Conservation (phyloP, 2,888 invertebrate genomes). For the Acanthoscelides obtectus region DNA sequence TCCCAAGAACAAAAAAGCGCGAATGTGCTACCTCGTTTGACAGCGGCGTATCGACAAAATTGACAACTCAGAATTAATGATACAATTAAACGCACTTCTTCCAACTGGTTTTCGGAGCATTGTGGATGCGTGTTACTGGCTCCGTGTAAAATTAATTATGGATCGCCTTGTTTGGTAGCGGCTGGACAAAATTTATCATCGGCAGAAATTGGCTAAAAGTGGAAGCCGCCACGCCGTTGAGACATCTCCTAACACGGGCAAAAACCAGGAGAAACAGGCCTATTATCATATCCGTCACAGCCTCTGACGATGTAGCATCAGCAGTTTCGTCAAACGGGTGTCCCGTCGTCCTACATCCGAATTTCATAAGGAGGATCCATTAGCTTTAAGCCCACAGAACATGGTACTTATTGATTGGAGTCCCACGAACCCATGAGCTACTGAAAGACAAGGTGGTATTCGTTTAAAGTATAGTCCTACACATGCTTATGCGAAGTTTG, state of each 20-base stretch:
- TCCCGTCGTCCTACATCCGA: background rate
- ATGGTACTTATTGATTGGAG: no score
- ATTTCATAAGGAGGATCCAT: background rate
- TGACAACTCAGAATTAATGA: background rate
- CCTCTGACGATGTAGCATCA: background rate
- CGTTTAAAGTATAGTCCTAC: no score
- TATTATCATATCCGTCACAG: background rate
- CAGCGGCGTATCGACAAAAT: background rate
- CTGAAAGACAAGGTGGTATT: no score
- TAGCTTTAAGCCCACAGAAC: no score
- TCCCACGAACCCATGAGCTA: no score
- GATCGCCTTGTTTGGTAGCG: background rate
- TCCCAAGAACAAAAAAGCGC: background rate
- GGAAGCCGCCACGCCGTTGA: background rate
- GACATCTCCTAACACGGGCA: background rate
- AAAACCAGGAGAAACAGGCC: background rate
- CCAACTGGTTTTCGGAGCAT: background rate
- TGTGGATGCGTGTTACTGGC: background rate
- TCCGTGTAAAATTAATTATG: background rate
- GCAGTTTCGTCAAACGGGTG: background rate
- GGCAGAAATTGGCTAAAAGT: background rate
- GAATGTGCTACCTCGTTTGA: background rate
- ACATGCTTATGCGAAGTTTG: no score
- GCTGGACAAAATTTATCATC: background rate
- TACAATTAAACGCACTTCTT: background rate